Evolutionary conservation across 2,113 vertebrate genomes (phyloP), one percentile per base, ranked within the genome.

Genomic region (Chelonoidis abingdonii): DNA sequence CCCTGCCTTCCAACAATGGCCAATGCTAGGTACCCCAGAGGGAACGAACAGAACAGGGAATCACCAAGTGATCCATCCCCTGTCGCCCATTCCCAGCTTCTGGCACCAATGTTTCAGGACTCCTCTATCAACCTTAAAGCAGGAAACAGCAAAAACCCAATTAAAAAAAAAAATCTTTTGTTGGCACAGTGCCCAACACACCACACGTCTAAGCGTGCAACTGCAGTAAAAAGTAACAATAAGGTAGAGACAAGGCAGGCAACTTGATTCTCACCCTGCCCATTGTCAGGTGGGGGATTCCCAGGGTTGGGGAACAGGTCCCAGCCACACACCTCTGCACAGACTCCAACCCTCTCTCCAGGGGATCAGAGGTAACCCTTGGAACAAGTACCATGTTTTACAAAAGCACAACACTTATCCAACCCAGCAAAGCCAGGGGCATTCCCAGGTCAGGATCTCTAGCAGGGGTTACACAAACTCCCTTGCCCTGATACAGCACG

Each of bases 161-260:
- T 62, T 62, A 6, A 29, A 59, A 29, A 59, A 16, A 65, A 35
- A 17, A 35, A 35, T 7, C 29, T 29, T 62, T 31, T 31, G 31
- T 35, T 17, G 17, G 59, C 59, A 16, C 31, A 65, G 59, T 65
- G 59, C 13, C 31, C 59, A 65, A 65, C 59, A 65, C 29, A 14
- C 35, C 10, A 35, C 3, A 1, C 16, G 1, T n/a, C 16, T 14
- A 19, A 19, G 31, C 16, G 17, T 19, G 62, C 35, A n/a, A n/a
- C 17, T 9, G 62, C 62, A 35, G n/a, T n/a, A 69, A 19, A 69
- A 35, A 65, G 5, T 7, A 65, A 62, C 59, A 16, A 16, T 8
- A n/a, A 53, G 52, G 5, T 22, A 19, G 8, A 69, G 35, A 69
- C 14, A n/a, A 35, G 35, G 62, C 35, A 69, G 62, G 35, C 62